Conservation (phyloP, 2,888 invertebrate genomes). For the Allophyes oxyacanthae region DNA sequence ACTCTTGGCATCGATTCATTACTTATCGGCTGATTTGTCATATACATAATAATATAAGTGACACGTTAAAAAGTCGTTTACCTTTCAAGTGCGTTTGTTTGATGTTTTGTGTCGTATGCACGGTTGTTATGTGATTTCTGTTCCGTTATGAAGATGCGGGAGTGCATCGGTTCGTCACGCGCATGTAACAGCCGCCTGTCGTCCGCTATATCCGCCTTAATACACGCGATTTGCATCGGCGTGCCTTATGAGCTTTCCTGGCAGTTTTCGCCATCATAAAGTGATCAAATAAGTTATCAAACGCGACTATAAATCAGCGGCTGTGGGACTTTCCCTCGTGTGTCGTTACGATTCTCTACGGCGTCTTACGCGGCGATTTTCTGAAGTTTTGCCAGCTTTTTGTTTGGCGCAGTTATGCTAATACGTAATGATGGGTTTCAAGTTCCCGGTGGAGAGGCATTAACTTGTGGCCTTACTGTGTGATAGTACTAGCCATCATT, state of each 20-base stretch:
- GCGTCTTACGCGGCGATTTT: constrained; percentile 69
- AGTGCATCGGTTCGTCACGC: constrained; percentile 65
- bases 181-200: constrained; percentile 61
- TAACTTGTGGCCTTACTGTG: constrained; percentile 43
- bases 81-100: constrained; percentile 61
- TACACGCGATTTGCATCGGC: constrained; percentile 79
- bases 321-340: constrained; percentile 76
- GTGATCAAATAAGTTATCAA: constrained; percentile 88
- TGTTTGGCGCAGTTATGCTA: constrained; percentile 76
- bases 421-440: constrained; percentile 74
- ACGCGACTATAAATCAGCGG: constrained; percentile 78
- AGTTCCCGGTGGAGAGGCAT: constrained; percentile 64
- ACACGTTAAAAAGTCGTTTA: constrained; percentile 76
- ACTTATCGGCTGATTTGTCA: constrained; percentile 60
- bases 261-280: constrained; percentile 86
- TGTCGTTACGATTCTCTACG: constrained; percentile 83
- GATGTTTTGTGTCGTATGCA: constrained; percentile 56
- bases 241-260: constrained; percentile 82
- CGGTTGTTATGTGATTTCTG: constrained; percentile 73
- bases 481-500: constrained; percentile 50
- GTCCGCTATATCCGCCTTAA: constrained; percentile 75
- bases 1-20: constrained; percentile 70
- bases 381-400: constrained; percentile 80
- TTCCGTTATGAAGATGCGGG: constrained; percentile 77
- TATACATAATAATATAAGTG: constrained; percentile 50